Conservation (phyloP, 2,113 vertebrate genomes). For the Poicephalus gulielmi region DNA sequence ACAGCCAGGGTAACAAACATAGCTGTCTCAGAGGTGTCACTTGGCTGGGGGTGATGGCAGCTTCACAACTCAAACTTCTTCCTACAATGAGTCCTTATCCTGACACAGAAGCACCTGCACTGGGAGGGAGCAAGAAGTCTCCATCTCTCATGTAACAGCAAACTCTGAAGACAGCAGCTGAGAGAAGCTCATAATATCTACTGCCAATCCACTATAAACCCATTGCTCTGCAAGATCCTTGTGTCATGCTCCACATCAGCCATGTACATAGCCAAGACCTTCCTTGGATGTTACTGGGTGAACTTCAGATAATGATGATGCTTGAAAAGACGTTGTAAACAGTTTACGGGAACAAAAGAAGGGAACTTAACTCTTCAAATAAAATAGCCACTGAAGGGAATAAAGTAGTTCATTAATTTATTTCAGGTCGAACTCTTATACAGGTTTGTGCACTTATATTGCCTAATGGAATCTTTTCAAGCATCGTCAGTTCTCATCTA, state of each 20-base stretch:
- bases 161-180: rapidly evolving
- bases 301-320: neutral
- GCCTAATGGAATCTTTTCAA: slow-evolving; percentile 31
- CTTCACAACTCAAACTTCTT: neutral
- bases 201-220: neutral
- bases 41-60: neutral
- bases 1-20: neutral
- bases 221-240: neutral
- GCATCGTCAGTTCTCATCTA: neutral
- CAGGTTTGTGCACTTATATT: slow-evolving; percentile 54
- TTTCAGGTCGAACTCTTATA: neutral
- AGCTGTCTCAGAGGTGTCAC: rapidly evolving
- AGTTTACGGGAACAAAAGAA: neutral
- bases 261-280: neutral
- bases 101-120: neutral
- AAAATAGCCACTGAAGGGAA: neutral
- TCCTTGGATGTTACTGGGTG: neutral
- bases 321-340: neutral
- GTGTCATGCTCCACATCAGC: neutral
- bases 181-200: neutral
- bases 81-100: neutral
- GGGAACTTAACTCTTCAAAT: neutral
- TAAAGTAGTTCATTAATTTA: slow-evolving; percentile 32
- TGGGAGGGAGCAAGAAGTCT: neutral
- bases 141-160: neutral